These are phyloP conservation scores for Procambarus virginalis DNA, from an alignment of 1,140 invertebrate species.

Conservation along the genomic window DNA sequence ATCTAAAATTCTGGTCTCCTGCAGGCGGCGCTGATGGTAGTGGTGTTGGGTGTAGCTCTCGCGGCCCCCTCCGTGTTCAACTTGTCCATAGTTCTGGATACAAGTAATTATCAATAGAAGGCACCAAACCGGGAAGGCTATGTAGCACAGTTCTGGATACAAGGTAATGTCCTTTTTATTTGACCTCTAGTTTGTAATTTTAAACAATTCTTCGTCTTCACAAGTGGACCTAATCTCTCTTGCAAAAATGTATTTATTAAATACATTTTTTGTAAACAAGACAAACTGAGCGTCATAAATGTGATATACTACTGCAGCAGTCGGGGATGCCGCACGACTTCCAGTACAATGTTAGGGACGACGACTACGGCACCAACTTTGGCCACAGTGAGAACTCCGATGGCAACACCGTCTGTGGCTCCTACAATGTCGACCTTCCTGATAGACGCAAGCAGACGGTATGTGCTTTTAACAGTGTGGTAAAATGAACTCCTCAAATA, in stretches of 20 bases:
- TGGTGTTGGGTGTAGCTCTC: neutral
- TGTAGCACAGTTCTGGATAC: too few relatives aligned
- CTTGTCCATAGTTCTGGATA: too few relatives aligned
- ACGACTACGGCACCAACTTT: slow-evolving; percentile 70
- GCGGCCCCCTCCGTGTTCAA: neutral
- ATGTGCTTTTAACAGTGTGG: neutral
- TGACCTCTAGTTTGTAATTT: too few relatives aligned
- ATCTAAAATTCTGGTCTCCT: neutral
- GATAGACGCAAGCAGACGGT: slow-evolving; percentile 72
- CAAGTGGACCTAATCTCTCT: too few relatives aligned
- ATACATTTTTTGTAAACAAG: neutral
- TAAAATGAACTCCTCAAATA: neutral
- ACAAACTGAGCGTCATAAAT: neutral
- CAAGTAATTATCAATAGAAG: too few relatives aligned
- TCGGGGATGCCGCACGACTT: slow-evolving; percentile 68
- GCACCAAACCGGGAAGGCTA: too few relatives aligned
- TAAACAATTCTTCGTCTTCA: too few relatives aligned
- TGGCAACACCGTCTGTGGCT: slow-evolving; percentile 70
- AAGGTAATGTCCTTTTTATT: too few relatives aligned
- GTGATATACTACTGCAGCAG: neutral
- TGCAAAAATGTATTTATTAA: neutral
- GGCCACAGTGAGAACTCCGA: slow-evolving; percentile 70
- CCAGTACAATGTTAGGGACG: slow-evolving; percentile 69
- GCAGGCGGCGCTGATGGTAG: neutral
- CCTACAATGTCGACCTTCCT: slow-evolving; percentile 71